Conservation (phyloP, 2,797 vertebrate genomes). For the Gymnoscopelus braueri region DNA sequence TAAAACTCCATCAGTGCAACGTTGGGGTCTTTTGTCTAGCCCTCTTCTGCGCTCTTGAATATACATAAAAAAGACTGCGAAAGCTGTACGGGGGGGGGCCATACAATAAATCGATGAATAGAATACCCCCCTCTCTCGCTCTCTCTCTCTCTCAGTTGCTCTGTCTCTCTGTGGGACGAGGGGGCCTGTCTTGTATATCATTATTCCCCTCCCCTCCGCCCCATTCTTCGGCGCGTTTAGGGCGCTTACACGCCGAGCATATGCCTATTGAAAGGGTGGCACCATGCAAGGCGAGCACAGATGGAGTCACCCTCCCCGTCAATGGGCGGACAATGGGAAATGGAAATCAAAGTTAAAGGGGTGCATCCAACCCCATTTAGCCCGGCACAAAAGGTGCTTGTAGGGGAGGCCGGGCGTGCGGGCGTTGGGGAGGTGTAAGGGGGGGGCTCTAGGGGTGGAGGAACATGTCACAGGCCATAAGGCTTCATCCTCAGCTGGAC, state of each 20-base stretch:
- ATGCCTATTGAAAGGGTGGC: constrained; percentile 87
- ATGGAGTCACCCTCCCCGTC: constrained; percentile 87
- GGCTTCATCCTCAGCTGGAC: constrained; percentile 89
- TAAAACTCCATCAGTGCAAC: constrained; percentile 80
- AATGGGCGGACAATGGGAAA: constrained; percentile 83
- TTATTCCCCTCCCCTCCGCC: constrained; percentile 54
- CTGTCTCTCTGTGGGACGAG: constrained; percentile 54
- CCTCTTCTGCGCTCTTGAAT: constrained; percentile 79
- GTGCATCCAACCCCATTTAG: constrained; percentile 85
- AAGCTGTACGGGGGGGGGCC: constrained; percentile 67
- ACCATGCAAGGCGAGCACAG: constrained; percentile 89
- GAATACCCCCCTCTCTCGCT: constrained; percentile 46
- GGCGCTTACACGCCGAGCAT: constrained; percentile 82
- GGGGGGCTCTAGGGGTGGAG: constrained; percentile 83
- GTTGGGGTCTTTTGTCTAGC: constrained; percentile 75
- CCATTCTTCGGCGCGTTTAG: constrained; percentile 80
- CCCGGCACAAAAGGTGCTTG: constrained; percentile 89
- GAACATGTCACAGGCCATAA: constrained; percentile 89
- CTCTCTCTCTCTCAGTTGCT: constrained; percentile 30
- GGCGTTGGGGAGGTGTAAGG: constrained; percentile 77
- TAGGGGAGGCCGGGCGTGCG: constrained; percentile 89
- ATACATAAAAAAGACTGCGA: constrained; percentile 79
- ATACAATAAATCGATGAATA: constrained; percentile 83
- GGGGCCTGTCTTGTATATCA: constrained; percentile 74
- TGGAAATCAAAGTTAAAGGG: constrained; percentile 89